Base-by-base conservation (phyloP, 2,113 vertebrate genomes). In the Cyanoramphus novaezelandiae region DNA sequence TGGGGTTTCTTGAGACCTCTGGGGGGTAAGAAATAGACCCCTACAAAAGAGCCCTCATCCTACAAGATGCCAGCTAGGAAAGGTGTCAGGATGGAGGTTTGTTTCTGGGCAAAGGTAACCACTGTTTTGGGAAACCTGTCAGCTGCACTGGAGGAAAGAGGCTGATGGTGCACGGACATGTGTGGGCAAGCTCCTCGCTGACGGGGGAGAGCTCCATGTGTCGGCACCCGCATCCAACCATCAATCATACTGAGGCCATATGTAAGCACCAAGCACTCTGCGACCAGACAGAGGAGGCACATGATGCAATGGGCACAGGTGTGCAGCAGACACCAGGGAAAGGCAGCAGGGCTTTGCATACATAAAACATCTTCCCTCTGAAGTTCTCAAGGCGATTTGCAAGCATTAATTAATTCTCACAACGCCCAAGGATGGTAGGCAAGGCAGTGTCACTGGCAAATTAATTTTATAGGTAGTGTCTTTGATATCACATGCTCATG, bases 221-320 rank as follows among this genome's bases (percentile, higher is more conserved):
- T 82, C 63, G 7, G 96, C 88, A 80, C 53, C 72, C 41, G 3
- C 70, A 49, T 47, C 33, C 79, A 71, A 27, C 68, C 69, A 92
- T 97, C 96, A 95, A 78, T 96, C 96, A 93, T 1, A 14, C 17
- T 0, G 59, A 49, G 86, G 72, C 94, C 90, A n/a, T 78, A 4
- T 4, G 53, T 63, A 84, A 69, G 7, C 52, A 37, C 85, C 62
- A 20, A 91, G 86, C 57, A 0, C 81, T 63, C 82, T 25, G 92
- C 2, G 20, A 93, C 85, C 95, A 81, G 90, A 55, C 87, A 95
- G 86, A 44, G 88, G 90, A 60, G 14, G 95, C 92, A 68, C 95
- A 92, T 97, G 96, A 96, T 92, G 96, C 96, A 96, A 96, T 2
- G 93, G 96, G 96, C 95, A 94, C 96, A 97, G 97, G 96, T 97